These are phyloP conservation scores for Spermophilus dauricus DNA, from an alignment of 2,113 vertebrate species.

Conservation along the genomic window DNA sequence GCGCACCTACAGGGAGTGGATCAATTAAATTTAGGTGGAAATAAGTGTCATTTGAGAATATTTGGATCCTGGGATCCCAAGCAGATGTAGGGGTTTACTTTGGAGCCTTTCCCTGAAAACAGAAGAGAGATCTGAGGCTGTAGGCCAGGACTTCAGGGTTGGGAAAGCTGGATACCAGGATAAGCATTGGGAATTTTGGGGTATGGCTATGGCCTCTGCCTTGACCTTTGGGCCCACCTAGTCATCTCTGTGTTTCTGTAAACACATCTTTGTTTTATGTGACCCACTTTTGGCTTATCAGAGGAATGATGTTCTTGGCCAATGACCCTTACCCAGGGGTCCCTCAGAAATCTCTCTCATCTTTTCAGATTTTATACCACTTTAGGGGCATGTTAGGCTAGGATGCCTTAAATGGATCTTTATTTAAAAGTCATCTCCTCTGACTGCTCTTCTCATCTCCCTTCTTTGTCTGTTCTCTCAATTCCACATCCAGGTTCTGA, in stretches of 20 bases:
- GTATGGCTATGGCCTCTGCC: neutral
- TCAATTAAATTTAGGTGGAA: neutral
- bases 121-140: neutral
- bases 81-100: neutral
- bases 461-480: neutral
- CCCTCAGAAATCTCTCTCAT: neutral
- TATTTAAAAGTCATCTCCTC: neutral
- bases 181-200: neutral
- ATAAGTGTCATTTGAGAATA: slow-evolving; percentile 8
- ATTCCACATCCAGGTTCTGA: neutral
- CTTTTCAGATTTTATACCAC: neutral
- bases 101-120: neutral
- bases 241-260: neutral
- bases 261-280: neutral
- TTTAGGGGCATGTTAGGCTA: neutral
- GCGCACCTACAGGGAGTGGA: neutral
- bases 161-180: neutral
- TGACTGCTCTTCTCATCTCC: rapidly evolving
- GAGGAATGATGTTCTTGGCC: neutral
- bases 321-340: neutral
- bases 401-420: neutral
- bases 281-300: neutral
- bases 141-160: neutral
- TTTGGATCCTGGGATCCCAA: neutral
- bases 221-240: neutral